A percentile compares a stretch with the other conserved stretches of the same genome.
phyloP scores from a whole-genome alignment of 2,888 invertebrate species.

The Amphiduros pacificus region DNA sequence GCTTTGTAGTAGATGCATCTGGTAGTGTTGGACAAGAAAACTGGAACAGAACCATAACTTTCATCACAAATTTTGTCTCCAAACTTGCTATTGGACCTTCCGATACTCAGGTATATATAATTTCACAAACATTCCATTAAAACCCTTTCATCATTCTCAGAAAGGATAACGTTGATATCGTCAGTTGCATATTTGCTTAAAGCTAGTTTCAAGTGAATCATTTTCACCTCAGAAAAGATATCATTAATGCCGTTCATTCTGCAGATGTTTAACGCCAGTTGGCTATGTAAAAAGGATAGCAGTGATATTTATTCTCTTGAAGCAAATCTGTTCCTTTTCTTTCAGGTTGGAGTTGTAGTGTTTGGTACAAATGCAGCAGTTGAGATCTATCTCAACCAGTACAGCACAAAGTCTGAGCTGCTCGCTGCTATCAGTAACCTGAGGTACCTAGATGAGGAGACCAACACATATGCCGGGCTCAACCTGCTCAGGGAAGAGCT shows the following conservation, averaged over 20 bases:
- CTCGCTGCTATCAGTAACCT: conserved; percentile 1
- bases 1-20: conserved; percentile 8
- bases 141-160: too few species aligned
- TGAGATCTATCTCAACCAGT: conserved; percentile 7
- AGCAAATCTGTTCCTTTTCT: too few species aligned
- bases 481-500: conserved; percentile 3
- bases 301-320: too few species aligned
- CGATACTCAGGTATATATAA: too few species aligned
- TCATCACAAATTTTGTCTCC: conserved; percentile 5
- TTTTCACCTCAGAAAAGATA: too few species aligned
- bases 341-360: conserved; percentile 4
- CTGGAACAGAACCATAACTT: conserved; percentile 8
- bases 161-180: too few species aligned
- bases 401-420: conserved; percentile 2
- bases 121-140: too few species aligned
- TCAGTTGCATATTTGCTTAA: too few species aligned
- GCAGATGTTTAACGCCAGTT: too few species aligned
- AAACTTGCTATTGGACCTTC: conserved; percentile 4
- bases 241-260: too few species aligned
- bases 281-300: too few species aligned
- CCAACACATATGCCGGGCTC: conserved; percentile 1
- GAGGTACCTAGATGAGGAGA: conserved; percentile 1
- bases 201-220: too few species aligned
- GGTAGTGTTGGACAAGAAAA: conserved; percentile 6
- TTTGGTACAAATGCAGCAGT: not conserved